These are phyloP conservation scores for Oryzaephilus surinamensis DNA, from an alignment of 1,140 invertebrate genomes.

Conservation along the genomic window DNA sequence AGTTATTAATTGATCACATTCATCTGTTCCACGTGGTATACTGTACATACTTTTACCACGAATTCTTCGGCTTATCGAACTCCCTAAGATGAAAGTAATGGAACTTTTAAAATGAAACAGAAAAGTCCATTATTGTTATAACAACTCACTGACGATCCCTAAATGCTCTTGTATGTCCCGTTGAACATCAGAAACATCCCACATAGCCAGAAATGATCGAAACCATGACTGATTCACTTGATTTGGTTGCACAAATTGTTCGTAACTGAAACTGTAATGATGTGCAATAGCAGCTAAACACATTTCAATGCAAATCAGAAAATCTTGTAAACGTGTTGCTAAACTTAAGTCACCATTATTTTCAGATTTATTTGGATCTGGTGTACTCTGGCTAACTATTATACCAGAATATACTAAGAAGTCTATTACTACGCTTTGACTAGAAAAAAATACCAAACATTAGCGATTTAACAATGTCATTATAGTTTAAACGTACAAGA, in stretches of 20 bases:
- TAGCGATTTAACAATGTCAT: slow-evolving; percentile 8
- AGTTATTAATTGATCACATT: slow-evolving; percentile 19
- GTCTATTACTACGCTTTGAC: slow-evolving; percentile 85
- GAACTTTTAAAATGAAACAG: slow-evolving; percentile 12
- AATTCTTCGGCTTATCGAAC: slow-evolving; percentile 59
- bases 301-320: slow-evolving; percentile 96
- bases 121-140: slow-evolving; percentile 8
- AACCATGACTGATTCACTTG: slow-evolving; percentile 44
- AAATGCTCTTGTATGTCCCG: slow-evolving; percentile 87
- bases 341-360: slow-evolving; percentile 56
- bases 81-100: slow-evolving; percentile 41
- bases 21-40: slow-evolving; percentile 50
- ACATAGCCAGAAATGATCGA: slow-evolving; percentile 68
- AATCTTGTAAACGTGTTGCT: slow-evolving; percentile 80
- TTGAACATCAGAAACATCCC: slow-evolving; percentile 89
- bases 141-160: slow-evolving; percentile 69
- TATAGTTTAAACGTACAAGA: slow-evolving; percentile 69
- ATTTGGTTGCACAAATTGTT: slow-evolving; percentile 61
- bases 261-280: slow-evolving; percentile 89
- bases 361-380: slow-evolving; percentile 51
- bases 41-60: slow-evolving; percentile 61
- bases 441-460: slow-evolving; percentile 41
- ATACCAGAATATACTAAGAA: slow-evolving; percentile 69
- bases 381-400: no score
- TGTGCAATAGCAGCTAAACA: slow-evolving; percentile 90